Percentiles rank a stretch among this genome's conserved stretches.
phyloP scores from a whole-genome alignment of 2,113 vertebrate species.

The Notothenia rossii region DNA sequence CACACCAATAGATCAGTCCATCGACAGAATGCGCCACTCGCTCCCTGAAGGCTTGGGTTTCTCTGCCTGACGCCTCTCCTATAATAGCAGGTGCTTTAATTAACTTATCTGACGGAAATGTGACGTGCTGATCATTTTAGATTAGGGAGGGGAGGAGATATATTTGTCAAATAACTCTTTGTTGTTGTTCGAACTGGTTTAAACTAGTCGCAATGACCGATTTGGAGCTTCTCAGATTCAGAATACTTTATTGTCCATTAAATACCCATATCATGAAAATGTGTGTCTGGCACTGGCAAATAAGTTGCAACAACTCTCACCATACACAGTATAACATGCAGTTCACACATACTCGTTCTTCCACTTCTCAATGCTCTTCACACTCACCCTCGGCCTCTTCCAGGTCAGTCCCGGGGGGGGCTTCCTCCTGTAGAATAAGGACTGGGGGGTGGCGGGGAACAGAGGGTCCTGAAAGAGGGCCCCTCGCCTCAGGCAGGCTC shows the following conservation, averaged over 20 bases:
- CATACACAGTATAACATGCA: too few relatives aligned
- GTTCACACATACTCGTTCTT: too few relatives aligned
- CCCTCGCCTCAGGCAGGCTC: constrained; percentile 74
- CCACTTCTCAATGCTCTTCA: background rate
- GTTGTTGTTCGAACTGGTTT: background rate
- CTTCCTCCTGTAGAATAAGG: constrained; percentile 84
- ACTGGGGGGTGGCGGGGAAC: constrained; percentile 80
- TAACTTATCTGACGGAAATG: constrained; percentile 66
- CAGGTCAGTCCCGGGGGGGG: constrained; percentile 83
- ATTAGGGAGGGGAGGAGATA: background rate
- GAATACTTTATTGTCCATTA: too few relatives aligned
- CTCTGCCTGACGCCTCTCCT: constrained; percentile 60
- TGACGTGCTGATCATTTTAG: constrained; percentile 49
- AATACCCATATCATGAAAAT: too few relatives aligned
- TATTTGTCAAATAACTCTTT: constrained; percentile 18
- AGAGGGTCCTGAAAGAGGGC: constrained; percentile 84
- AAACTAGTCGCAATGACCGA: background rate
- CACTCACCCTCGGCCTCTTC: constrained; percentile 85
- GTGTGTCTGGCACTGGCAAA: too few relatives aligned
- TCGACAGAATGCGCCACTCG: constrained; percentile 37
- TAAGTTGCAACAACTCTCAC: too few relatives aligned
- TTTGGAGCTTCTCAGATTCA: background rate
- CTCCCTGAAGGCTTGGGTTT: constrained; percentile 58
- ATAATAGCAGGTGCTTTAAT: constrained; percentile 76
- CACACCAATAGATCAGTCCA: constrained; percentile 10